Conservation (phyloP, 2,797 vertebrate species). For the Enteromius fasciolatus region DNA sequence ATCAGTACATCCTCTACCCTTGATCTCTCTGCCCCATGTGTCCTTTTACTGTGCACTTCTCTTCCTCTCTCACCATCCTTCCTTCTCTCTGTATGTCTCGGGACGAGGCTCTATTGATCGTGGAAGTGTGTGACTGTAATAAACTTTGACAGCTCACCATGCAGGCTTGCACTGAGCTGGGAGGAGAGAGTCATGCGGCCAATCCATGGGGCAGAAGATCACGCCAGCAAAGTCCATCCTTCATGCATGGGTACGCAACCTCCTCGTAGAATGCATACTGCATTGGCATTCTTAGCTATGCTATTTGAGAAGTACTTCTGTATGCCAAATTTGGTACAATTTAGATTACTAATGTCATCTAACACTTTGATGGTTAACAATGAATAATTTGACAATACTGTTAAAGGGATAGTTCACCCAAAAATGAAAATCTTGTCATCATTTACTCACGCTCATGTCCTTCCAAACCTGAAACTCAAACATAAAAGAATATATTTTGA, state of each 20-base stretch:
- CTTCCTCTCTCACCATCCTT: conserved; percentile 4
- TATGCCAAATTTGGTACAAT: neutral
- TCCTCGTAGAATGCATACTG: conserved; percentile 39
- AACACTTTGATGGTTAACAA: neutral
- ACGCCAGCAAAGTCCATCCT: conserved; percentile 61
- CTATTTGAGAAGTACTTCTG: neutral
- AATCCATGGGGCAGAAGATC: conserved; percentile 67
- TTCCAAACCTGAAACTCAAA: neutral
- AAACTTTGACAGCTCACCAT: conserved; percentile 73
- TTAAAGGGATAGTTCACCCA: neutral
- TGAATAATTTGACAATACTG: neutral
- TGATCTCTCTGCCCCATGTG: conserved; percentile 27
- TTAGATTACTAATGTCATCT: neutral
- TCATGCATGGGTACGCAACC: conserved; percentile 61
- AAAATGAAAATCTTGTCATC: neutral
- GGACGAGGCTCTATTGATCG: conserved; percentile 77
- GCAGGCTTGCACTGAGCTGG: conserved; percentile 67
- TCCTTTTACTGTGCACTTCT: conserved; percentile 30
- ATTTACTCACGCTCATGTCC: neutral
- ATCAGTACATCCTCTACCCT: conserved; percentile 32
- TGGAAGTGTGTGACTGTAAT: conserved; percentile 76
- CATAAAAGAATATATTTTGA: neutral
- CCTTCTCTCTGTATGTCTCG: conserved; percentile 62
- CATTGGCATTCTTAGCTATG: neutral
- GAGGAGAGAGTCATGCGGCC: conserved; percentile 61